Base-by-base conservation (phyloP, 2,888 invertebrate species). In the Girardia tigrina region DNA sequence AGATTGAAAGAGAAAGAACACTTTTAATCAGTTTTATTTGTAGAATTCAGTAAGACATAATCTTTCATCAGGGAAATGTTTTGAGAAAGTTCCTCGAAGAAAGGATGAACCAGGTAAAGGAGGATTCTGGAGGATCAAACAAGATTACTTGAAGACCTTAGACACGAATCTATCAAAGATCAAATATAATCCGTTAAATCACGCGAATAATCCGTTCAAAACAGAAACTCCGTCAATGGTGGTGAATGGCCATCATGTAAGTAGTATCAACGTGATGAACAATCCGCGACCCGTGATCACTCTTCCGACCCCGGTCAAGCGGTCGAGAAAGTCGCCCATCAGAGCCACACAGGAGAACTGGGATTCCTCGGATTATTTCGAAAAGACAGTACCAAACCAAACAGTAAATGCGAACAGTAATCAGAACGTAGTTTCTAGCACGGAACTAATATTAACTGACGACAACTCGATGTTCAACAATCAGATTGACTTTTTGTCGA, bases 11-110 rank as follows among this genome's bases (percentile, higher is more conserved):
- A 20, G 27, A 16, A 26, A 36, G 29, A 29, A 69, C 16, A 1
- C 12, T 72, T 29, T 28, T 8, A 28, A 20, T 26, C 73, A 26
- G 1, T 29, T 26, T 16, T 80, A 77, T 78, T 87, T 88, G 70
- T 87, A 92, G 91, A 93, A 93, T 82, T 92, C 92, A 0, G 92
- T 93, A 79, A 88, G 93, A 26, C 92, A 92, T 86, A 93, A 93
- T 90, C 23, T 93, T 71, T 92, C 92, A 0, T 85, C 92, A 77
- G 92, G 92, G 87, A 92, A 92, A 85, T 92, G 92, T 80, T 93
- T 93, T 84, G 90, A 92, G 70, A 92, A 92, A 86, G 89, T 79
- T 88, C 91, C 83, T 0, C 79, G 83, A 2, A 78, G 82, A 20
- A 83, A 83, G 78, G 83, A 83, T 76, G 92, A 92, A 82, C 92